Evolutionary conservation across 2,113 vertebrate species (phyloP).

Genomic region (Corythoichthys haematopterus): DNA sequence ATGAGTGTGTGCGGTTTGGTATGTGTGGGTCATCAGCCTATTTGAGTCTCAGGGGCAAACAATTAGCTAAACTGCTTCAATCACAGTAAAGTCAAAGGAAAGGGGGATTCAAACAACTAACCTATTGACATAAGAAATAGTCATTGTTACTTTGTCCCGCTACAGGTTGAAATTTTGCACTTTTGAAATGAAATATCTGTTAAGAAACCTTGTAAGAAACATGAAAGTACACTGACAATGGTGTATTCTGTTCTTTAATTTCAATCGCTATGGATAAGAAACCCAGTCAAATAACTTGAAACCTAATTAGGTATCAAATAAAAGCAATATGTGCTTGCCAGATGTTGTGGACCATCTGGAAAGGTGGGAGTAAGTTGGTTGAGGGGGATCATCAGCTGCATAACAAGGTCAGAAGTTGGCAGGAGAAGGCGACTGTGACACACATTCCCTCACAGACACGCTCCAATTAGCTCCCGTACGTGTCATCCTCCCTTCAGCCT

Average conservation of each 20-base stretch:
- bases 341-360: constrained; percentile 31
- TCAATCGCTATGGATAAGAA: neutral
- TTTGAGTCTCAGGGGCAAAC: constrained; percentile 23
- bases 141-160: neutral
- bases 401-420: constrained; percentile 38
- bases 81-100: neutral
- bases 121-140: neutral
- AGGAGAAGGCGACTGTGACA: constrained; percentile 6
- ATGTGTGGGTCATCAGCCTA: constrained; percentile 20
- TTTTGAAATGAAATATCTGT: too few species aligned
- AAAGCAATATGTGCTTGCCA: constrained; percentile 15
- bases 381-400: constrained; percentile 14
- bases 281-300: neutral
- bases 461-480: constrained; percentile 9
- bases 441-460: constrained; percentile 25
- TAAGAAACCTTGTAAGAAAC: neutral
- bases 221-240: neutral
- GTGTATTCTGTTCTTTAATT: neutral
- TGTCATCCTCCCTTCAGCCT: neutral
- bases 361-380: constrained; percentile 3
- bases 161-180: neutral
- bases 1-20: constrained; percentile 30
- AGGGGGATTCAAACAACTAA: too few species aligned
- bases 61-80: neutral
- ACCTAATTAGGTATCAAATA: neutral